These are phyloP conservation scores for Pelobates fuscus DNA, from an alignment of 2,113 vertebrate species.

Conservation along the genomic window DNA sequence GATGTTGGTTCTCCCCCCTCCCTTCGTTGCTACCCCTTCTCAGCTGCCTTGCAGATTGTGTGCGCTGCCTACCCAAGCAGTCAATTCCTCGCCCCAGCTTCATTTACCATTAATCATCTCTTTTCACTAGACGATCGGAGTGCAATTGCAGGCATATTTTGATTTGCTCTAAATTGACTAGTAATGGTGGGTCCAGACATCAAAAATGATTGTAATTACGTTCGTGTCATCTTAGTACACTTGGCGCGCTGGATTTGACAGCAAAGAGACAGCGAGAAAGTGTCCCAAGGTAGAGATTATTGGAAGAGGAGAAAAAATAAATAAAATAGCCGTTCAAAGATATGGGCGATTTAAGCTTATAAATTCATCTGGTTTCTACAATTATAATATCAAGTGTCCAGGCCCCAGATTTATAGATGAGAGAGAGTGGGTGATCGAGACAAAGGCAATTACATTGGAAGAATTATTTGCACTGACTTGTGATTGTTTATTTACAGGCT, in stretches of 20 bases:
- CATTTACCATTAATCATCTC: constrained; percentile 56
- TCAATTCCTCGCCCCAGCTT: constrained; percentile 52
- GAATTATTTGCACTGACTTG: constrained; percentile 6
- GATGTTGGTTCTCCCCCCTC: constrained; percentile 1
- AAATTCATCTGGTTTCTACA: constrained; percentile 34
- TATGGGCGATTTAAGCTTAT: not conserved
- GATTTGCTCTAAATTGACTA: constrained; percentile 55
- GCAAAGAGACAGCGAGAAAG: constrained; percentile 12
- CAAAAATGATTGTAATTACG: constrained; percentile 53
- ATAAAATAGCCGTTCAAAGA: not conserved
- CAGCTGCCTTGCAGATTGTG: constrained; percentile 32
- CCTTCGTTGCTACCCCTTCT: not conserved
- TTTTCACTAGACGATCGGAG: constrained; percentile 48
- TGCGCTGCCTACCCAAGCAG: constrained; percentile 47
- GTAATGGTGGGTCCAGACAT: constrained; percentile 54
- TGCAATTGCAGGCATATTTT: constrained; percentile 53
- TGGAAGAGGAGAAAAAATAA: not conserved
- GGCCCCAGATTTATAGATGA: constrained; percentile 11
- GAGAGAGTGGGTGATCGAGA: constrained; percentile 1
- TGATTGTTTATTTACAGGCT: not conserved
- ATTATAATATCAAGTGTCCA: not conserved
- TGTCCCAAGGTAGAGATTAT: not conserved
- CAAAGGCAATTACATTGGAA: constrained; percentile 12
- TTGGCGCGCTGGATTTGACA: constrained; percentile 1
- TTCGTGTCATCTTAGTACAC: not conserved